These are phyloP conservation scores for Eptesicus fuscus DNA, from an alignment of 2,113 vertebrate genomes.

Conservation along the genomic window DNA sequence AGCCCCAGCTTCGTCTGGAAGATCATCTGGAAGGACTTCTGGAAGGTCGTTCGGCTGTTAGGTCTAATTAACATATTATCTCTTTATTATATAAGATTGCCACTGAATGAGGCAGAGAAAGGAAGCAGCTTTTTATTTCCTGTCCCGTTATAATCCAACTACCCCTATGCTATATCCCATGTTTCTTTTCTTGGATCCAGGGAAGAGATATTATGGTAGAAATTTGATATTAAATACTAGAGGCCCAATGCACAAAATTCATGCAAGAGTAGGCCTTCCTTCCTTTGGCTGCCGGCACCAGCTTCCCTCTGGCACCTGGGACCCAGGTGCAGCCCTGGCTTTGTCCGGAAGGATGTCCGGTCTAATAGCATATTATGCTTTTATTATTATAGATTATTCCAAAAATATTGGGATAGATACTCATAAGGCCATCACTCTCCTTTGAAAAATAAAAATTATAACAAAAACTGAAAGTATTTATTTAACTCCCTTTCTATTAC, in stretches of 20 bases:
- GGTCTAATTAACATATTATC: no score
- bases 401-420: not conserved
- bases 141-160: not conserved
- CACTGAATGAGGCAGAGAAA: not conserved
- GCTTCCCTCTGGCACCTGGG: no score
- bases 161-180: not conserved
- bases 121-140: not conserved
- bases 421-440: not conserved
- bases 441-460: not conserved
- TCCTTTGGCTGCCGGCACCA: no score
- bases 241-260: no score
- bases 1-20: no score
- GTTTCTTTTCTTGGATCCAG: not conserved
- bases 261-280: no score
- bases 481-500: not conserved
- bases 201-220: not conserved
- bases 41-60: no score
- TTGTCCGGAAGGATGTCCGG: no score
- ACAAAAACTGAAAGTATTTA: not conserved
- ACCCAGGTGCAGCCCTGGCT: no score
- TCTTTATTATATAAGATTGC: no score
- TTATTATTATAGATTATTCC: not conserved
- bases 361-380: no score
- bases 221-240: not conserved
- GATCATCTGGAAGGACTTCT: no score